Base-by-base conservation (phyloP, 2,113 vertebrate species). In the Labeo catla region DNA sequence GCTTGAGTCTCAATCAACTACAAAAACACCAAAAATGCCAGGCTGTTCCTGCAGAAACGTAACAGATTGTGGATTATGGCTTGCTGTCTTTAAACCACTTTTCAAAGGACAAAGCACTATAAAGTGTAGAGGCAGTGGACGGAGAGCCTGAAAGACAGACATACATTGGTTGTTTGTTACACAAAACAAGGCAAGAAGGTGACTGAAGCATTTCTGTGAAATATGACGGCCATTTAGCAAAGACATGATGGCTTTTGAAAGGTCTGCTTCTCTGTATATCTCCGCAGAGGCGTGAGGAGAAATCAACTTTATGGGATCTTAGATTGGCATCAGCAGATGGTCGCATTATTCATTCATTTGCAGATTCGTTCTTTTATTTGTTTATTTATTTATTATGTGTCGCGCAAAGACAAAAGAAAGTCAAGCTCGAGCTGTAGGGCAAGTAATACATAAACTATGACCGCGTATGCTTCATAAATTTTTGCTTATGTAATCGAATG, bases 351-450 rank as follows among this genome's bases (percentile, higher is more conserved):
- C 80, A 83, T 89, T 89, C 72, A 88, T 88, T 85, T 84, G 70
- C 83, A 78, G 66, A 68, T 78, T 78, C 34, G 1, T 86, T 77
- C 57, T 73, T 66, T 85, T 77, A 77, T 86, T 83, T 63, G 63
- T 87, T 89, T 86, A 86, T 91, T 89, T 66, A 78, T 90, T 74
- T 88, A 83, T 92, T 91, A 81, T 36, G 57, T 8, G 45, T 59
- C 39, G 28, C 21, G 78, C 89, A 92, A 93, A 94, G 91, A 88
- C 91, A 87, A 93, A 88, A 49, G 52, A 90, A 92, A 92, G 91
- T 93, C 91, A 91, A 66, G 65, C 83, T 19, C n/a, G 50, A 81
- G 72, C 84, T 87, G 57, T 76, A 90, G 81, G 65, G 65, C 61
- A 59, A 83, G 80, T 74, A 68, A 84, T 86, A 85, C 65, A 83